Conservation (phyloP, 2,797 vertebrate genomes). For the Ctenochaetus hawaiiensis region DNA sequence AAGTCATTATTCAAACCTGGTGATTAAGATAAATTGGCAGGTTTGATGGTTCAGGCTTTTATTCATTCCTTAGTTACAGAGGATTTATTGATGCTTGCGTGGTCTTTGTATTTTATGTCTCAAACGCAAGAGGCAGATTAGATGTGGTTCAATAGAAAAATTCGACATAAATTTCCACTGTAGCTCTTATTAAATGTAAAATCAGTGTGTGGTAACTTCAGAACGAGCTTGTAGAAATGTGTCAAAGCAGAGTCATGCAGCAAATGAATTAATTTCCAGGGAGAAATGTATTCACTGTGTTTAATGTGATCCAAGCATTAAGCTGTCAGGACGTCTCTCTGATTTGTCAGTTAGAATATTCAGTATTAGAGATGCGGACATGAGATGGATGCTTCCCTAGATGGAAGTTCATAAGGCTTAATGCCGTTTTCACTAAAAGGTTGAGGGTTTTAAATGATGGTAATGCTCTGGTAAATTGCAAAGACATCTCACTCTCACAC, state of each 20-base stretch:
- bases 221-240: not conserved
- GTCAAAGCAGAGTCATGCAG: slow-evolving; percentile 2
- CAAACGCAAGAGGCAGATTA: not conserved
- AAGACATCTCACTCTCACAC: slow-evolving; percentile 17
- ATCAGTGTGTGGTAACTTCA: not conserved
- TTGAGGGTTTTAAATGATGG: slow-evolving; percentile 10
- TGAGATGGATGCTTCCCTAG: slow-evolving; percentile 28
- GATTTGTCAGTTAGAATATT: slow-evolving; percentile 24
- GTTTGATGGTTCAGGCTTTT: slow-evolving; percentile 30
- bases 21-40: slow-evolving; percentile 52
- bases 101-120: slow-evolving; percentile 9
- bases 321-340: slow-evolving; percentile 26
- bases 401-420: slow-evolving; percentile 29
- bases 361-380: slow-evolving; percentile 16
- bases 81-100: slow-evolving; percentile 5
- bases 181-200: not conserved
- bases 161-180: not conserved
- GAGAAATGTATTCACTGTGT: slow-evolving; percentile 19
- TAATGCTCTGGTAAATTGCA: slow-evolving; percentile 27
- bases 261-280: slow-evolving; percentile 20
- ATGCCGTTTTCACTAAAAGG: slow-evolving; percentile 7
- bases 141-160: not conserved
- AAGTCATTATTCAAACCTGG: slow-evolving; percentile 47
- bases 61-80: slow-evolving; percentile 14
- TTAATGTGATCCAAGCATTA: slow-evolving; percentile 19